phyloP scores from a whole-genome alignment of 1,140 invertebrate species.

The Zaprionus camerounensis region DNA sequence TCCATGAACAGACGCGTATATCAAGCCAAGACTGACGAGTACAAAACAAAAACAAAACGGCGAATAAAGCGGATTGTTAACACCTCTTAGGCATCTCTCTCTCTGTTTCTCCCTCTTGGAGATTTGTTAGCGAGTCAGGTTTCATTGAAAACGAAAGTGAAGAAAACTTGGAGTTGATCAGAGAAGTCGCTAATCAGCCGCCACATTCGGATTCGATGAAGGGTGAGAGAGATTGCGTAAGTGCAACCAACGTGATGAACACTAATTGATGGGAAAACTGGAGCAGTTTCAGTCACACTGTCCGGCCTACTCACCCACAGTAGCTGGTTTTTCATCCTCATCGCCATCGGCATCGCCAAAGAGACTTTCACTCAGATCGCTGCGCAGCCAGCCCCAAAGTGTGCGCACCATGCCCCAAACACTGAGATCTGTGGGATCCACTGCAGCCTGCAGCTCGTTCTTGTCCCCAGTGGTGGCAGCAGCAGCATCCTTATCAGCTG shows the following conservation, averaged over 20 bases:
- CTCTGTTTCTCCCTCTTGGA: conserved; percentile 8
- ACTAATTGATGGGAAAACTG: conserved; percentile 56
- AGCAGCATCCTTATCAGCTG: conserved; percentile 46
- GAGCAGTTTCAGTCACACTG: conserved; percentile 23
- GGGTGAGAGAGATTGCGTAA: conserved; percentile 40
- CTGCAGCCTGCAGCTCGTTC: conserved; percentile 59
- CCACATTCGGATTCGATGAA: conserved; percentile 23
- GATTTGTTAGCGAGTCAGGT: conserved; percentile 45
- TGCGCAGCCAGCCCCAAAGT: conserved; percentile 75
- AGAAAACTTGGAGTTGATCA: conserved; percentile 51
- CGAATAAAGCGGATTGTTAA: conserved; percentile 42
- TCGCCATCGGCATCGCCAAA: conserved; percentile 56
- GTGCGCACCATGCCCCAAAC: conserved; percentile 79
- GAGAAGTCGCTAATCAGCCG: conserved; percentile 66
- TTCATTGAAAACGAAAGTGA: conserved; percentile 80
- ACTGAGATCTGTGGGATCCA: conserved; percentile 69
- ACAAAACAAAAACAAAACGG: conserved; percentile 4
- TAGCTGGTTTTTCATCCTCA: conserved; percentile 56
- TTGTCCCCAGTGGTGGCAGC: conserved; percentile 45
- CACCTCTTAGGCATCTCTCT: conserved; percentile 60
- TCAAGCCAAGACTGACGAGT: conserved; percentile 10
- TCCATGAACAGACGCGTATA: neutral
- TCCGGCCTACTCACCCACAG: conserved; percentile 60
- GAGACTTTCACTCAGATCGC: conserved; percentile 79
- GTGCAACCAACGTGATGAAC: conserved; percentile 35